phyloP scores from a whole-genome alignment of 1,140 invertebrate genomes.

The Bathynomus jamesi region DNA sequence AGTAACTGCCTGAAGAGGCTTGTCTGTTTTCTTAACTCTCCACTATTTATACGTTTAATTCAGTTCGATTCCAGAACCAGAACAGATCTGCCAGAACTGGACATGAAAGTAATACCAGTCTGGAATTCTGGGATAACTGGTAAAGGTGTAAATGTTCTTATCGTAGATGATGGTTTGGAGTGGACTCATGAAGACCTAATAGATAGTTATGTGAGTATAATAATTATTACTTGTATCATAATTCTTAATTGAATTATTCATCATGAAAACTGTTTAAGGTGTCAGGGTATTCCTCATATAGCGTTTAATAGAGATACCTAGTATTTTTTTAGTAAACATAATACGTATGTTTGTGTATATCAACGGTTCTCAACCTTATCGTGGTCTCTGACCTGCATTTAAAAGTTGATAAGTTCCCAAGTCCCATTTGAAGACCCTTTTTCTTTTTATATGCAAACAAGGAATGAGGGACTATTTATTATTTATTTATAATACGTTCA shows the following conservation, averaged over 20 bases:
- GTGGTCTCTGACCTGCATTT: no score
- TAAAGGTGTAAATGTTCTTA: conserved; percentile 64
- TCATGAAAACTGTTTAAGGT: neutral
- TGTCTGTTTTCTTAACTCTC: no score
- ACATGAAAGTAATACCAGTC: conserved; percentile 67
- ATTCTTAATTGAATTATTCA: neutral
- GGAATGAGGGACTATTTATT: no score
- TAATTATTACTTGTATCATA: neutral
- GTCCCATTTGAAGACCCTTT: no score
- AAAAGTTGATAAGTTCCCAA: no score
- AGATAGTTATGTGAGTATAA: conserved; percentile 65
- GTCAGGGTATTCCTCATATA: neutral
- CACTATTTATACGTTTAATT: conserved; percentile 37
- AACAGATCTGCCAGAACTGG: conserved; percentile 54
- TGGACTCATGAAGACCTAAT: conserved; percentile 68
- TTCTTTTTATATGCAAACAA: no score
- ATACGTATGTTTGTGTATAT: neutral
- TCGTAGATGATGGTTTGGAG: conserved; percentile 81
- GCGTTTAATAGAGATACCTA: neutral
- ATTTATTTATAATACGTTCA: no score
- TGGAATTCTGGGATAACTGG: conserved; percentile 73
- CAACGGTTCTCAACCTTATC: neutral
- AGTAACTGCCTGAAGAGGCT: no score
- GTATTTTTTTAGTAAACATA: neutral
- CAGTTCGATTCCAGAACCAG: conserved; percentile 58